Evolutionary conservation across 1,140 invertebrate genomes (phyloP).

Genomic region (Neodiprion fabricii): DNA sequence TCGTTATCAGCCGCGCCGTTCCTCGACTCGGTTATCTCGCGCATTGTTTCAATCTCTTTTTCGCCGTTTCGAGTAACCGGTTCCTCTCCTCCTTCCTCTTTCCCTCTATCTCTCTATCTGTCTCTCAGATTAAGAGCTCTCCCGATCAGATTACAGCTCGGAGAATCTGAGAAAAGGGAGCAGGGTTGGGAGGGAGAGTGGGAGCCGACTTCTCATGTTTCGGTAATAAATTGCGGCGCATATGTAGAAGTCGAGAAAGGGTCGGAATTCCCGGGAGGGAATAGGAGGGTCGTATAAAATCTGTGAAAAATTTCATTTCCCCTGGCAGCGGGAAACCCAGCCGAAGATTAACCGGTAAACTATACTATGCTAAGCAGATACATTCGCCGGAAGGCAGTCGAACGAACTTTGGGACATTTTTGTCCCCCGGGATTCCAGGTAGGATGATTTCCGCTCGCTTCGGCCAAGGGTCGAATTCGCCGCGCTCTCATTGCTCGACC

Average conservation of each 20-base stretch:
- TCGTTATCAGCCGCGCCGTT: slow-evolving; percentile 3
- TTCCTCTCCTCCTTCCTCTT: not conserved
- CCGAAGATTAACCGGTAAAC: not conserved
- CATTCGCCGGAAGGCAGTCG: too few relatives aligned
- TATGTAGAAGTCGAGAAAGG: too few relatives aligned
- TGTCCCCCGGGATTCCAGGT: slow-evolving; percentile 1
- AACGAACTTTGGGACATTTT: not conserved
- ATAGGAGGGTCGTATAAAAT: too few relatives aligned
- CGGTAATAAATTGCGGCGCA: too few relatives aligned
- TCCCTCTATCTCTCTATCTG: not conserved
- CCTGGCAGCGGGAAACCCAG: not conserved
- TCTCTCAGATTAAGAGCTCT: not conserved
- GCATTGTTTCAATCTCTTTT: slow-evolving; percentile 7
- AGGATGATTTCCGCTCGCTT: not conserved
- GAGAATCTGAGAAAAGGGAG: not conserved
- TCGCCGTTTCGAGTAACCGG: not conserved
- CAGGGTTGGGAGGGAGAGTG: too few relatives aligned
- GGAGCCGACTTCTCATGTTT: too few relatives aligned
- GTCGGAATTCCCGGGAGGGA: too few relatives aligned
- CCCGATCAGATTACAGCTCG: not conserved
- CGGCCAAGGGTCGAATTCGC: not conserved
- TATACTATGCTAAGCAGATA: not conserved
- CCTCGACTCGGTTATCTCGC: not conserved
- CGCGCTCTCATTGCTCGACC: not conserved
- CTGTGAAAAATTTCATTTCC: too few relatives aligned